Base-by-base conservation (phyloP, 2,797 vertebrate genomes). In the Gambusia yucatana region DNA sequence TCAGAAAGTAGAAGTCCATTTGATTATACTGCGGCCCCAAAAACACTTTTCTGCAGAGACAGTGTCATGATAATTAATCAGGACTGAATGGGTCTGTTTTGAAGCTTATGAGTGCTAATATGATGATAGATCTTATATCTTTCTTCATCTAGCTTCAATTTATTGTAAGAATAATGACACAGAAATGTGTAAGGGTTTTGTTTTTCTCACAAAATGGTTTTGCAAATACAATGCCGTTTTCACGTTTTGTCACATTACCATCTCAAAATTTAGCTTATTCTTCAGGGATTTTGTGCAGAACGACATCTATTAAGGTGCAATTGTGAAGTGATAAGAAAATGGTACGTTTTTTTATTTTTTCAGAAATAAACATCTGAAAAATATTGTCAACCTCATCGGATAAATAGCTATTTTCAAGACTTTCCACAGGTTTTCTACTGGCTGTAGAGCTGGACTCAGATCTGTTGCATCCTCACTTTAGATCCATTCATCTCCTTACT, bases 11-110 rank as follows among this genome's bases (percentile, higher is more conserved):
- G 89, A 87, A 75, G 74, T 86, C 46, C 46, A 80, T 88, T 90
- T 87, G 63, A 92, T 89, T 79, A 85, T 78, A 82, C 80, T 30
- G 39, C 52, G 77, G 79, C 80, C 83, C 82, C 85, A 59, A 87
- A 86, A 91, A 83, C 71, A 82, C 77, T 79, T 73, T 70, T 87
- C 82, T 78, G 47, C 46, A 52, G 77, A 74, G 33, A 65, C 69
- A 84, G 85, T 17, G 86, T 87, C 78, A 87, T 80, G 77, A 90
- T 91, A 91, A 93, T 92, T 90, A 92, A 89, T 90, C 83, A 75
- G 79, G 86, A 82, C 90, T 89, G 85, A 91, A 94, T 86, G 63
- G 79, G 70, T 67, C 72, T 85, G 84, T 89, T 90, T 85, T 82
- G n/a, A 73, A 59, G 77, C 36, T 78, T 44, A 67, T 79, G 75